Conservation (phyloP, 2,113 vertebrate genomes). For the Coryphaenoides rupestris region DNA sequence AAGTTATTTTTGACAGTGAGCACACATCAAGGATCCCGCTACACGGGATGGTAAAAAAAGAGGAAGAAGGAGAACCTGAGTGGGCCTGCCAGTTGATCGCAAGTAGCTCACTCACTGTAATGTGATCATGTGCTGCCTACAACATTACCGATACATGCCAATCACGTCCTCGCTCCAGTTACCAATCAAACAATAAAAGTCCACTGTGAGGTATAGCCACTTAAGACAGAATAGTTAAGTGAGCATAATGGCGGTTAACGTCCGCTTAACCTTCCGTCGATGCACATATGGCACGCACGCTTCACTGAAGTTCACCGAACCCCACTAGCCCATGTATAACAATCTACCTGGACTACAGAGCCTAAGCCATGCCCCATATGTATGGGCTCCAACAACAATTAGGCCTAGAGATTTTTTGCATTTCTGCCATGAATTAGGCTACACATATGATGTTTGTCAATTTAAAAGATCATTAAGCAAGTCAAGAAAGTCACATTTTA, state of each 20-base stretch:
- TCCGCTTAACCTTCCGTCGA: neutral
- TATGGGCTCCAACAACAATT: too few species aligned
- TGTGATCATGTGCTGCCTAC: constrained; percentile 23
- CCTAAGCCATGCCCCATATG: too few species aligned
- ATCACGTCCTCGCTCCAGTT: constrained; percentile 32
- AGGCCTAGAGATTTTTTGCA: too few species aligned
- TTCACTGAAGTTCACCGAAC: too few species aligned
- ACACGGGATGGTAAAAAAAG: constrained; percentile 16
- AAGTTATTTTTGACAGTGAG: constrained; percentile 32
- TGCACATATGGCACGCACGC: neutral
- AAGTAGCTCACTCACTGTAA: constrained; percentile 33
- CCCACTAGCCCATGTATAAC: too few species aligned
- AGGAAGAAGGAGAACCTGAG: neutral
- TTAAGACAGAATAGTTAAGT: constrained; percentile 12
- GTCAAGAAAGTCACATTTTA: too few species aligned
- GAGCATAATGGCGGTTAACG: constrained; percentile 7
- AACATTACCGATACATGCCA: constrained; percentile 24
- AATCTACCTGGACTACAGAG: too few species aligned
- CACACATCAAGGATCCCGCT: constrained; percentile 34
- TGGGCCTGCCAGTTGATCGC: constrained; percentile 16
- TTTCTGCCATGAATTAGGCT: too few species aligned
- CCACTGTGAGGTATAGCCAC: constrained; percentile 21
- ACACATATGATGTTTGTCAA: too few species aligned
- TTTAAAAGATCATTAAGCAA: too few species aligned
- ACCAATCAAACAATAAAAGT: constrained; percentile 27